phyloP scores from a whole-genome alignment of 1,140 invertebrate genomes.

The Nymphalis io region DNA sequence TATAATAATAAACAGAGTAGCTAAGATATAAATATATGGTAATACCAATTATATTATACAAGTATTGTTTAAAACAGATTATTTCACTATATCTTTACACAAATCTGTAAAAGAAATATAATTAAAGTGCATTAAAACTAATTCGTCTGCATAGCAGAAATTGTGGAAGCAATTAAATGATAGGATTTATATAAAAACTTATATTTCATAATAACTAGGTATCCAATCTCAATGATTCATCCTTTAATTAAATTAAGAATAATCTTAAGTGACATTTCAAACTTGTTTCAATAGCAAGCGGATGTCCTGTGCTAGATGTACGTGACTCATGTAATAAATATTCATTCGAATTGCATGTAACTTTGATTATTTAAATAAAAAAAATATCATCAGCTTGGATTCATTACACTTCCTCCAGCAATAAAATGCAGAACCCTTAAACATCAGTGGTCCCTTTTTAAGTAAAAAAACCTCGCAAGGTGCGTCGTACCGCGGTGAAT shows the following conservation, averaged over 20 bases:
- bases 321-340: constrained; percentile 4
- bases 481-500: constrained; percentile 61
- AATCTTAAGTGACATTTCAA: constrained; percentile 5
- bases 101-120: too few relatives aligned
- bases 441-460: constrained; percentile 41
- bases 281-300: constrained; percentile 6
- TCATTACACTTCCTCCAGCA: not conserved
- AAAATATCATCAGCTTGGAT: not conserved
- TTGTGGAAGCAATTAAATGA: too few relatives aligned
- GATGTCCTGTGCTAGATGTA: constrained; percentile 13
- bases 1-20: too few relatives aligned
- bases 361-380: constrained; percentile 4
- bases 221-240: constrained; percentile 1
- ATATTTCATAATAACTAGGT: not conserved
- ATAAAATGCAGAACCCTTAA: constrained; percentile 45
- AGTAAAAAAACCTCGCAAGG: constrained; percentile 54
- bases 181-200: too few relatives aligned
- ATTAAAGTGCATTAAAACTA: too few relatives aligned
- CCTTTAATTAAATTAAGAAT: constrained; percentile 2
- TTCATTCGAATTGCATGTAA: not conserved
- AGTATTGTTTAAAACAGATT: too few relatives aligned
- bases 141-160: too few relatives aligned
- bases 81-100: too few relatives aligned
- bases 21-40: too few relatives aligned
- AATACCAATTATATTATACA: too few relatives aligned